Conservation (phyloP, 2,888 invertebrate species). For the Drosophila falleni region DNA sequence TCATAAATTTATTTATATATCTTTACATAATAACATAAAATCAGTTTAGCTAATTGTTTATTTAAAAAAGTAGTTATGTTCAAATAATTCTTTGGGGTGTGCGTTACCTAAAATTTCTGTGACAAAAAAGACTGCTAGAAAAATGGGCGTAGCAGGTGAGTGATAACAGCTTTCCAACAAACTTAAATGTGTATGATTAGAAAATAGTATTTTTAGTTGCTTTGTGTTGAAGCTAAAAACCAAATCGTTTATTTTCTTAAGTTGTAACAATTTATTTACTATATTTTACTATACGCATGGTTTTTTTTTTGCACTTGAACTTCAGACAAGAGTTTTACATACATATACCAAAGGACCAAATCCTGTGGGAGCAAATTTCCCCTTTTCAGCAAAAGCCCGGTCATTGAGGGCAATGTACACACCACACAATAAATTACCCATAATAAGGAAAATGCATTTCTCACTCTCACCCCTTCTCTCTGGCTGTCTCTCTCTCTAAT, state of each 20-base stretch:
- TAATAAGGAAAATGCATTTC: conserved; percentile 63
- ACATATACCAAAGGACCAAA: conserved; percentile 59
- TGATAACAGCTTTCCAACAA: conserved; percentile 38
- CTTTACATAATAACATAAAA: not conserved
- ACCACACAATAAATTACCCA: conserved; percentile 63
- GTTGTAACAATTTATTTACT: too few species aligned
- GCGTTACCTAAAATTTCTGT: conserved; percentile 32
- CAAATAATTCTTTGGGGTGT: conserved; percentile 35
- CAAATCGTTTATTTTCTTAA: not conserved
- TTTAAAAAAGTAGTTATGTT: not conserved
- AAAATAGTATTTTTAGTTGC: not conserved
- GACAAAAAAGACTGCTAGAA: conserved; percentile 24
- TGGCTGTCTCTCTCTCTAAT: not conserved
- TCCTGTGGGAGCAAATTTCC: conserved; percentile 65
- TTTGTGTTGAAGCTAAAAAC: fast-evolving
- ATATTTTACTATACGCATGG: conserved; percentile 30
- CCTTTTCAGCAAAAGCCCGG: conserved; percentile 44
- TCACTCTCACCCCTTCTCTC: conserved; percentile 6
- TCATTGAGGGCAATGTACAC: conserved; percentile 42
- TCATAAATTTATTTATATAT: not conserved
- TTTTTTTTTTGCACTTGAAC: conserved; percentile 74
- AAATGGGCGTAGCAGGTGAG: conserved; percentile 68
- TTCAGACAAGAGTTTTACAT: conserved; percentile 68
- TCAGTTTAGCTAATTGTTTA: not conserved
- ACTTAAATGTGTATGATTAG: not conserved